Evolutionary conservation across 1,140 invertebrate genomes (phyloP), one percentile per base, ranked within the genome.

Genomic region (Phymastichus coffea): DNA sequence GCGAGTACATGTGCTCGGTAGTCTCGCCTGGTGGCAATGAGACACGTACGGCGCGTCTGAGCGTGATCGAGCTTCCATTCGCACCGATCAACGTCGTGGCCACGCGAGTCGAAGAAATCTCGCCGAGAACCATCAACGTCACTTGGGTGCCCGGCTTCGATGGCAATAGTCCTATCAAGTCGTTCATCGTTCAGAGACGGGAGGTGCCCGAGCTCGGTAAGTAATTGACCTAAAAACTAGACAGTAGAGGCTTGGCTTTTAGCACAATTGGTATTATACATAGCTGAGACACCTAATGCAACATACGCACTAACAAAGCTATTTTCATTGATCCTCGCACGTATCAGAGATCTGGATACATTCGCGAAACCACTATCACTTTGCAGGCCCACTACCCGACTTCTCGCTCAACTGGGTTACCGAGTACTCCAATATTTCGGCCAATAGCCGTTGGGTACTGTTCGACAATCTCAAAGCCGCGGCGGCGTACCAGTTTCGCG

Each of bases 141-240:
- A 89, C 87, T 12, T 99, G 97, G 97, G 90, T 90, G 8, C 90
- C 93, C 0, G 92, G 92, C 10, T 99, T 98, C 78, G 93, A 99
- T 81, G 97, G 97, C 37, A 98, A 99, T 73, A 96, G 93, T 73
- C 92, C 93, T 2, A 92, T 97, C 44, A 85, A 91, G 56, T 94
- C 96, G 72, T 98, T 91, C 76, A 94, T 97, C 61, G 85, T 99
- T 22, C 93, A 98, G 75, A 91, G 90, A 74, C 83, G 93, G 64
- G 90, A 93, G 69, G 90, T 95, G 23, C 90, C 89, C 12, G 89
- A 92, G 76, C 82, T 91, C 57, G 89, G 89, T 90, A 80, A 81
- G 82, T 73, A 63, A 62, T 59, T 68, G 23, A 38, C 47, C 28
- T 23, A 28, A 55, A 44, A 28, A 33, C 22, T 26, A 38, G n/a